Base-by-base conservation (phyloP, 2,888 invertebrate species). In the Oxytorus armatus region DNA sequence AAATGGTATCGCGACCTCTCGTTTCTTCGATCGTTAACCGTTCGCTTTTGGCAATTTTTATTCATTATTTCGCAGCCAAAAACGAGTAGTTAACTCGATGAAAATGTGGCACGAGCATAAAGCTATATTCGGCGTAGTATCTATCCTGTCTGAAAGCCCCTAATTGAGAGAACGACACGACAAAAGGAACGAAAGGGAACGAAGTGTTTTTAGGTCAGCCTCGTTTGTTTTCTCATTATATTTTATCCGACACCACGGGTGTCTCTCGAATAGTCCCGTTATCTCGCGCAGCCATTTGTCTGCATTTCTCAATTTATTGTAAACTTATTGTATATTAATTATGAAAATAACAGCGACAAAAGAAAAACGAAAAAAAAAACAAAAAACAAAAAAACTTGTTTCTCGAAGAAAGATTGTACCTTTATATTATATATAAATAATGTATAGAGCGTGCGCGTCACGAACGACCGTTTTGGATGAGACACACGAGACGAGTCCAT, bases 241-340 rank as follows among this genome's bases (percentile, higher is more conserved):
- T 42, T n/a, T 23, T 44, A 7, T n/a, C n/a, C 7, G 36, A 8
- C n/a, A 10, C 11, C 42, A 42, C 3, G 3, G 0, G 14, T 42
- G 11, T 10, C 5, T 16, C 29, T 47, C 36, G 25, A 21, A 59
- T 25, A 49, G 33, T 33, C n/a, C n/a, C 16, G 49, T 57, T 72
- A 72, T 14, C 36, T 68, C 76, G 77, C 73, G 33, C 59, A 59
- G 59, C 66, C 70, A 42, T 73, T 23, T 57, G 33, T 11, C 33
- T 36, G 61, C 47, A 47, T 16, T 72, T 76, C 66, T 79, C 76
- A 61, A 73, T 76, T 83, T 84, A 84, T 66, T 86, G 88, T 90
- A 89, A 90, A 89, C 87, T 89, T 87, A 88, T 81, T 91, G 90
- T 90, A 90, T 87, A 90, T 89, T 90, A 88, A 84, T 86, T 87